A percentile compares a stretch with the other conserved stretches of the same genome.
Conservation (phyloP, 2,113 vertebrate species). For the Motacilla alba region DNA sequence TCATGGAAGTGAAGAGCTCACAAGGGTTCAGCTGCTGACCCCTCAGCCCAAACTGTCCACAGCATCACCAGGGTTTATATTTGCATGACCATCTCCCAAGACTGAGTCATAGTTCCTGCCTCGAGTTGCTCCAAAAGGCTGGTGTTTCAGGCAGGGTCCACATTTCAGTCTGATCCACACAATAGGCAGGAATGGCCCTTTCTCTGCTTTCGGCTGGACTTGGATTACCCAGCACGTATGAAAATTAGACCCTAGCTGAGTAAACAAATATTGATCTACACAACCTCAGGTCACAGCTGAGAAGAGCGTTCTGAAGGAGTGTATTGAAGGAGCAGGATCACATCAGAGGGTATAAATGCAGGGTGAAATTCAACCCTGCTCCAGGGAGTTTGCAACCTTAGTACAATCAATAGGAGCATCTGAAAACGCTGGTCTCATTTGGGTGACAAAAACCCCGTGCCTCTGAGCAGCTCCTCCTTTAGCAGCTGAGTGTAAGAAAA, state of each 20-base stretch:
- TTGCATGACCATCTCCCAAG: background rate
- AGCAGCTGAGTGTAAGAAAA: background rate
- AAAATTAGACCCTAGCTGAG: background rate
- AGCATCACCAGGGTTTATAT: background rate
- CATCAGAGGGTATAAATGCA: background rate
- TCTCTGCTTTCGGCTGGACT: background rate
- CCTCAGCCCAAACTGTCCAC: background rate
- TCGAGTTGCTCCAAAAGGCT: background rate
- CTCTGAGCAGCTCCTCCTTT: background rate
- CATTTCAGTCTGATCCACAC: background rate
- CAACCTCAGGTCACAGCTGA: constrained; percentile 12
- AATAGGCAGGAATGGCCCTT: background rate
- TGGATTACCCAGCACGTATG: background rate
- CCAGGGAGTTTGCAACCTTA: background rate
- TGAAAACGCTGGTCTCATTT: background rate
- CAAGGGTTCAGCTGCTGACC: background rate
- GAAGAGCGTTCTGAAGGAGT: background rate
- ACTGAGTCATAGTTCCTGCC: background rate
- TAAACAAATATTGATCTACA: constrained; percentile 36
- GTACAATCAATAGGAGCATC: background rate
- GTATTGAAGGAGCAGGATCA: background rate
- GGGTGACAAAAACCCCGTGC: background rate
- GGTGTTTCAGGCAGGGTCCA: background rate
- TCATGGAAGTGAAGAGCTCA: background rate
- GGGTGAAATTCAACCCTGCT: background rate